Evolutionary conservation across 2,113 vertebrate species (phyloP), one percentile per base, ranked within the genome.

Genomic region (Eptesicus fuscus): DNA sequence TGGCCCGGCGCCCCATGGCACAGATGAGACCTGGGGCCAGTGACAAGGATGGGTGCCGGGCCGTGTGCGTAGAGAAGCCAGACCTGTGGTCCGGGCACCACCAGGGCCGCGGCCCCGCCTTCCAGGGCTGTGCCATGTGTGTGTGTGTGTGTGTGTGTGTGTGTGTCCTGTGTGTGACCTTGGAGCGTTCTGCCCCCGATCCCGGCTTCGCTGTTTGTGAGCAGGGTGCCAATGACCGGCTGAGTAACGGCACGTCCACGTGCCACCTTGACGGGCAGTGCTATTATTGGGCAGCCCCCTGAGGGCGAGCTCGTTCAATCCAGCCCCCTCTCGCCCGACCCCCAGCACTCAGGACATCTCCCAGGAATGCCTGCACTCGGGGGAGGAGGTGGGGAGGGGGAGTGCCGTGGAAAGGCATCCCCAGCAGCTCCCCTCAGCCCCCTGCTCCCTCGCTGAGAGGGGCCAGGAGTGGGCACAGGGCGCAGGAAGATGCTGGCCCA

Each of bases 381-480:
- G 32, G 18, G n/a, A 28, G 12, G 14, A 9, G 32, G 0, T 0
- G 1, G 4, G 8, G 56, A n/a, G 30, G 47, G 13, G 51, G 51
- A 22, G 44, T 78, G 5, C 42, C 51, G 1, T 1, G 6, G n/a
- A 37, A 40, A 40, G 18, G 25, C 30, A 47, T 56, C 49, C 79
- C 7, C 32, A 47, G 35, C 9, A 37, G 88, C 5, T 47, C 47
- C 37, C 56, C 74, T 42, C 13, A 23, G 65, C 11, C 14, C 28
- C 80, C 67, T 37, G 35, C 37, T 89, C 35, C 78, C 35, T 9
- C 28, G 42, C 23, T 77, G 61, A 44, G 61, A 49, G 56, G 37
- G 67, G 44, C n/a, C 9, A 12, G 70, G 28, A 47, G 42, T 0
- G 32, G 32, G 69, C 56, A 59, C 32, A 13, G 65, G 63, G 44